phyloP scores from a whole-genome alignment of 1,140 invertebrate genomes.

The Listronotus oregonensis region DNA sequence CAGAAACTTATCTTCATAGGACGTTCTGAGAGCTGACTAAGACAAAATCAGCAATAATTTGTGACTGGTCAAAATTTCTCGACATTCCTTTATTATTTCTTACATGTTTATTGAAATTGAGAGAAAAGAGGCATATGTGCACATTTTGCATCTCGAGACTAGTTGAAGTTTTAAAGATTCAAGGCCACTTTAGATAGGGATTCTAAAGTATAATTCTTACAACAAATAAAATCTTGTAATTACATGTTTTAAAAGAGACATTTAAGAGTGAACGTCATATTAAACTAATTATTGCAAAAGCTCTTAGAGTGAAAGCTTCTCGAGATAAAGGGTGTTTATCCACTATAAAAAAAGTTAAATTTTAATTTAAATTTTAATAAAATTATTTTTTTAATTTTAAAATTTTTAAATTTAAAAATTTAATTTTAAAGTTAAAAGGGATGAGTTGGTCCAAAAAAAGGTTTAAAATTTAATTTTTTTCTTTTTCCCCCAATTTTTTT shows the following conservation, averaged over 20 bases:
- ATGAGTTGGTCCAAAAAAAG: too few relatives aligned
- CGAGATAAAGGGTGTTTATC: neutral
- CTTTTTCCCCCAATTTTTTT: too few relatives aligned
- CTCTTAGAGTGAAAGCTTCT: neutral
- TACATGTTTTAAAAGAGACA: slow-evolving; percentile 10
- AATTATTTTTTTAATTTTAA: too few relatives aligned
- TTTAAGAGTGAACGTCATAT: neutral
- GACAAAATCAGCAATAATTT: slow-evolving; percentile 3
- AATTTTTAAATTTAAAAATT: too few relatives aligned
- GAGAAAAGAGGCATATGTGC: slow-evolving; percentile 22
- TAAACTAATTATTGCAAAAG: neutral
- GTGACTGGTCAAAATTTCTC: slow-evolving; percentile 12
- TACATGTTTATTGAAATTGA: slow-evolving; percentile 26
- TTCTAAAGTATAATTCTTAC: slow-evolving; percentile 20
- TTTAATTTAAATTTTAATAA: too few relatives aligned
- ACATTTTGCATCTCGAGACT: slow-evolving; percentile 13
- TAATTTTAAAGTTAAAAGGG: too few relatives aligned
- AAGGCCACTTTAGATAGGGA: slow-evolving; percentile 31
- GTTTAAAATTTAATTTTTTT: too few relatives aligned
- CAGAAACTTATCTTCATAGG: slow-evolving; percentile 13
- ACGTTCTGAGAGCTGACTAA: slow-evolving; percentile 14
- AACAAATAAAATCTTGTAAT: slow-evolving; percentile 17
- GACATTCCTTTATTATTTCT: slow-evolving; percentile 20
- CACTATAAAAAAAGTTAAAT: too few relatives aligned
- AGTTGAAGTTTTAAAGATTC: slow-evolving; percentile 27